Base-by-base conservation (phyloP, 1,140 invertebrate species). In the Drosophila pachea region DNA sequence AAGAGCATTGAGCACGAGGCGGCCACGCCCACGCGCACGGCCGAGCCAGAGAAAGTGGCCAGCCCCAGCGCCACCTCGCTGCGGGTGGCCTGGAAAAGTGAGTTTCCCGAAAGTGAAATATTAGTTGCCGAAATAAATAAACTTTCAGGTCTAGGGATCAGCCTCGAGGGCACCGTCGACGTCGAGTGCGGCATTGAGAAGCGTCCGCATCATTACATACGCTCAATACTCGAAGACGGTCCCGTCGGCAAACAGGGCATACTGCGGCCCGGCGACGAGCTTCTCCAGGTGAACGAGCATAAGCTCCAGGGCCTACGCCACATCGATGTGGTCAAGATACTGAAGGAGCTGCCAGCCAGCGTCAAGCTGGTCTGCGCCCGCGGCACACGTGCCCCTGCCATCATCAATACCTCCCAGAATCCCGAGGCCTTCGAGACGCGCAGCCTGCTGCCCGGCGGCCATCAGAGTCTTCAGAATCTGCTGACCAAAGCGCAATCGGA, bases 161-260 rank as follows among this genome's bases (percentile, higher is more conserved):
- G 95, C 89, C 91, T 98, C 63, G 97, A 98, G 90, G 97, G 97
- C 36, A 98, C 97, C 7, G 97, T 97, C 14, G 95, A 97, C 88
- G 94, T 96, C 11, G 94, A 96, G 90, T 93, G 94, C 68, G 95
- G 95, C 35, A 91, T 94, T 59, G 94, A 97, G 92, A 91, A 96
- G 73, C 91, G 95, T 86, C 93, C 95, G 77, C 93, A 97, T 92
- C 94, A 97, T 88, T 97, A 95, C 84, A 96, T 97, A 73, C 91
- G 95, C 69, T 96, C 95, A 8, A 95, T 97, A 58, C 90, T 97
- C 50, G 94, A 94, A 14, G 94, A 97, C 86, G 97, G 97, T 11
- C 96, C 97, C 7, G 95, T 97, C 1, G 96, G 96, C 6, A 91
- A 93, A 54, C 95, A 95, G 87, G 95, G 95, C 76, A 92, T 91